Conservation (phyloP, 2,888 invertebrate genomes). For the Phlogophora meticulosa region DNA sequence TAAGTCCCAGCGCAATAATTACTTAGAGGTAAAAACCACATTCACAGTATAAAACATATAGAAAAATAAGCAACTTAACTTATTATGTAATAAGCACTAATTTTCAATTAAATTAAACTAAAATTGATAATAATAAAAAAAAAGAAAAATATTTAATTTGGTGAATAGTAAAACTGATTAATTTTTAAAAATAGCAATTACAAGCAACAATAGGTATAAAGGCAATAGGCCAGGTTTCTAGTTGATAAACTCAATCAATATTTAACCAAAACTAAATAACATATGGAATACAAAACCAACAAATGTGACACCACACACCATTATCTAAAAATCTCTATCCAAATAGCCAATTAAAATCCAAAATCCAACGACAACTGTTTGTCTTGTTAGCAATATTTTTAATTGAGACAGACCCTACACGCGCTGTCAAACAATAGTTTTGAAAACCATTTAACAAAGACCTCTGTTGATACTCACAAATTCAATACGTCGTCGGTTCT, state of each 20-base stretch:
- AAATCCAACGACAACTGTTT: constrained; percentile 87
- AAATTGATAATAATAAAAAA: no score
- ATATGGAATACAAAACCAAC: constrained; percentile 52
- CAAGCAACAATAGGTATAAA: no score
- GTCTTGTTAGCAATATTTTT: constrained; percentile 89
- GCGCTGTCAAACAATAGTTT: constrained; percentile 85
- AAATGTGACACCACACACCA: constrained; percentile 62
- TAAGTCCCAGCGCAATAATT: no score
- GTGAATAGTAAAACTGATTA: no score
- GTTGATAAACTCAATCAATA: neutral
- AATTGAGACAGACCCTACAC: constrained; percentile 87
- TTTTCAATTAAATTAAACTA: no score
- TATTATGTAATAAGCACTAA: no score
- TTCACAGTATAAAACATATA: no score
- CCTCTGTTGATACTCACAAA: constrained; percentile 48
- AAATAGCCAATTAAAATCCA: constrained; percentile 87
- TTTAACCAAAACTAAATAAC: constrained; percentile 1
- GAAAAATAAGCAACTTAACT: no score
- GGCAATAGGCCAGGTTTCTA: no score
- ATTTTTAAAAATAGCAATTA: no score
- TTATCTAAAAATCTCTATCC: constrained; percentile 81
- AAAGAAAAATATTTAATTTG: no score
- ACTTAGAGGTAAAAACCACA: no score
- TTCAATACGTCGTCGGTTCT: constrained; percentile 2
- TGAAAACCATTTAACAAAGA: constrained; percentile 66